These are phyloP conservation scores for Panopea generosa DNA, from an alignment of 2,888 invertebrate species.

Conservation along the genomic window DNA sequence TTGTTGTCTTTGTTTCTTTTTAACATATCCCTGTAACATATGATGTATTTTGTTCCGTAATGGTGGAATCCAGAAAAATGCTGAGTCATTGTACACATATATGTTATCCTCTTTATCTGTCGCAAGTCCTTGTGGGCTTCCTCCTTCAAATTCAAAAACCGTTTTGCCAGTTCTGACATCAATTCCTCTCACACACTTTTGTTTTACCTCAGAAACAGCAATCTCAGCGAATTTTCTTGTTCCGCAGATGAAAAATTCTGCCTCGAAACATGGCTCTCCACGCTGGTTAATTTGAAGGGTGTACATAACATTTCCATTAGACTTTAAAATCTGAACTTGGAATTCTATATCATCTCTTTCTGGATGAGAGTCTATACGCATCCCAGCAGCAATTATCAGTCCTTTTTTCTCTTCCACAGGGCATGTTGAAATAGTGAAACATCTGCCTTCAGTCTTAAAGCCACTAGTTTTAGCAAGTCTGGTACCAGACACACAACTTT, in stretches of 20 bases:
- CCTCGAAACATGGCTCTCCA: slow-evolving; percentile 46
- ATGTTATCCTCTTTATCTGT: slow-evolving; percentile 44
- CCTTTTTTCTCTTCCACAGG: slow-evolving; percentile 41
- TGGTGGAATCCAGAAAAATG: slow-evolving; percentile 53
- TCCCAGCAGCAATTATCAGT: slow-evolving; percentile 43
- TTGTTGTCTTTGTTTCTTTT: slow-evolving; percentile 8
- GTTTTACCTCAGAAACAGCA: slow-evolving; percentile 34
- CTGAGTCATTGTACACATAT: slow-evolving; percentile 53
- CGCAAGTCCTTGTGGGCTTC: slow-evolving; percentile 49
- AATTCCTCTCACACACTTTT: slow-evolving; percentile 35
- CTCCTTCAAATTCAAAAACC: slow-evolving; percentile 52
- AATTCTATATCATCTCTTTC: slow-evolving; percentile 39
- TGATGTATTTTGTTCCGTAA: slow-evolving; percentile 41
- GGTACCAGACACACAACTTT: background rate
- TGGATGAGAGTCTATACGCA: slow-evolving; percentile 33
- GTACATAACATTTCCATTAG: slow-evolving; percentile 42
- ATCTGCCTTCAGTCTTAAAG: slow-evolving; percentile 43
- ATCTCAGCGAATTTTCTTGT: slow-evolving; percentile 52
- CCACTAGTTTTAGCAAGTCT: slow-evolving; percentile 8
- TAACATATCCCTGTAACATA: slow-evolving; percentile 43
- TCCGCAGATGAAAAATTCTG: slow-evolving; percentile 46
- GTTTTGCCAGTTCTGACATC: slow-evolving; percentile 51
- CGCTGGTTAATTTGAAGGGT: slow-evolving; percentile 37
- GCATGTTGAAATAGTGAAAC: slow-evolving; percentile 41
- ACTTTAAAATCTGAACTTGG: slow-evolving; percentile 47